These are phyloP conservation scores for Nibea albiflora DNA, from an alignment of 2,113 vertebrate genomes.

Conservation along the genomic window DNA sequence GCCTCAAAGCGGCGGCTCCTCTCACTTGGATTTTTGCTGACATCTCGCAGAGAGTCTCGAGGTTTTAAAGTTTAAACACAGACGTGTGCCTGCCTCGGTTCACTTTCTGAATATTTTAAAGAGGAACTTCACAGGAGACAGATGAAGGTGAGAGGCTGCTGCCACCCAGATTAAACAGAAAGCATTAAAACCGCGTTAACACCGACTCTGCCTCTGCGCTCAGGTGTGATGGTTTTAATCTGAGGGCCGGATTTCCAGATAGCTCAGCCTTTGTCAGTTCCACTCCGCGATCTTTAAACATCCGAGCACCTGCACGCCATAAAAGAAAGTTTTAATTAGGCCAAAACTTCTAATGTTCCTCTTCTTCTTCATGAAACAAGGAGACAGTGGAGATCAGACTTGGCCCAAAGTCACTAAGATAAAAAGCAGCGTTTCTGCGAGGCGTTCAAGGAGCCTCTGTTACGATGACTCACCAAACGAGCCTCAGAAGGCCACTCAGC, in stretches of 20 bases:
- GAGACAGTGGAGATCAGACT: slow-evolving; percentile 33
- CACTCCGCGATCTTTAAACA: slow-evolving; percentile 34
- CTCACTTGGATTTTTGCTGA: slow-evolving; percentile 51
- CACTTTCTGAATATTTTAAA: slow-evolving; percentile 67
- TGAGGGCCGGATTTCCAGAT: slow-evolving; percentile 53
- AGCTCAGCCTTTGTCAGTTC: slow-evolving; percentile 57
- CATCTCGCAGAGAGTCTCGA: slow-evolving; percentile 45
- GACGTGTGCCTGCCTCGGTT: slow-evolving; percentile 44
- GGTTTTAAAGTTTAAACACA: slow-evolving; percentile 75
- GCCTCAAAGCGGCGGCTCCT: slow-evolving; percentile 51
- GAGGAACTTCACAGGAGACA: slow-evolving; percentile 65
- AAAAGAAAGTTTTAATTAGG: slow-evolving; percentile 68
- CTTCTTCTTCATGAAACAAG: slow-evolving; percentile 27
- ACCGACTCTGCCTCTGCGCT: slow-evolving; percentile 38
- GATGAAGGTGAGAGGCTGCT: slow-evolving; percentile 75
- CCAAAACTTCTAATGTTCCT: slow-evolving; percentile 41
- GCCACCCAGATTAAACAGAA: slow-evolving; percentile 77
- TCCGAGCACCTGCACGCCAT: slow-evolving; percentile 30
- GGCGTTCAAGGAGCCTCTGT: slow-evolving; percentile 37
- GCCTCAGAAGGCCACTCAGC: neutral
- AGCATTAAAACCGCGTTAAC: slow-evolving; percentile 72
- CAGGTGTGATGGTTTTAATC: slow-evolving; percentile 70
- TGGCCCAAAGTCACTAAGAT: slow-evolving; percentile 55
- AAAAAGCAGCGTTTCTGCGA: slow-evolving; percentile 30
- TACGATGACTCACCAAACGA: slow-evolving; percentile 13